phyloP scores from a whole-genome alignment of 2,888 invertebrate species.

The Dasysyrphus tricinctus region DNA sequence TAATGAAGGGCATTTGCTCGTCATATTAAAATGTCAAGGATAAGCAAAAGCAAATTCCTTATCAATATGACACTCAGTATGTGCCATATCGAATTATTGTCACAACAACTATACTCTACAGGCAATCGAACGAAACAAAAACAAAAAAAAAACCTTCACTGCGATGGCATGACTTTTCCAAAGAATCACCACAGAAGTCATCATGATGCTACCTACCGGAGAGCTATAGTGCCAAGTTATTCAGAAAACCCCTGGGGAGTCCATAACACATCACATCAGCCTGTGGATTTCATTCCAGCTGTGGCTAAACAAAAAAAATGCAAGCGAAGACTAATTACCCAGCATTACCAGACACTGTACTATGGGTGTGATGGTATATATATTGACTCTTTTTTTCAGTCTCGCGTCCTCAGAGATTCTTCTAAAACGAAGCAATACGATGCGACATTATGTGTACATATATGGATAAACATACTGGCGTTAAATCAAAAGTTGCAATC shows the following conservation, averaged over 20 bases:
- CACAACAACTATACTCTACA: slow-evolving; percentile 13
- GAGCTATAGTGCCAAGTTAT: slow-evolving; percentile 38
- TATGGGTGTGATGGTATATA: slow-evolving; percentile 4
- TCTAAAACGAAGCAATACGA: slow-evolving; percentile 44
- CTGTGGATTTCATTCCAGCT: slow-evolving; percentile 31
- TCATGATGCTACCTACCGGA: slow-evolving; percentile 59
- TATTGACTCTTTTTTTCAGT: not conserved
- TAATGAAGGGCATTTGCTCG: slow-evolving; percentile 10
- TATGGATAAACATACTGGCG: slow-evolving; percentile 38
- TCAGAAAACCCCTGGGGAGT: slow-evolving; percentile 72
- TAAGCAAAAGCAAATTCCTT: slow-evolving; percentile 59
- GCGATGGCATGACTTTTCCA: slow-evolving; percentile 57
- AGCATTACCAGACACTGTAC: slow-evolving; percentile 62
- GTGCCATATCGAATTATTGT: slow-evolving; percentile 63
- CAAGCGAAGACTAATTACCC: slow-evolving; percentile 71
- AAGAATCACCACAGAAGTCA: slow-evolving; percentile 51
- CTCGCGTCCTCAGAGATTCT: slow-evolving; percentile 21
- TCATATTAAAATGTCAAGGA: slow-evolving; percentile 47
- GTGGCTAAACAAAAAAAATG: slow-evolving; percentile 38
- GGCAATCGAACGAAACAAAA: slow-evolving; percentile 16
- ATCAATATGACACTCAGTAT: slow-evolving; percentile 34
- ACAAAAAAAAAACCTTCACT: slow-evolving; percentile 13
- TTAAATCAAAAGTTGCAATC: slow-evolving; percentile 71
- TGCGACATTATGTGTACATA: not conserved
- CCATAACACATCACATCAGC: slow-evolving; percentile 19